phyloP scores from a whole-genome alignment of 2,888 invertebrate genomes.

The Parnassius apollo region DNA sequence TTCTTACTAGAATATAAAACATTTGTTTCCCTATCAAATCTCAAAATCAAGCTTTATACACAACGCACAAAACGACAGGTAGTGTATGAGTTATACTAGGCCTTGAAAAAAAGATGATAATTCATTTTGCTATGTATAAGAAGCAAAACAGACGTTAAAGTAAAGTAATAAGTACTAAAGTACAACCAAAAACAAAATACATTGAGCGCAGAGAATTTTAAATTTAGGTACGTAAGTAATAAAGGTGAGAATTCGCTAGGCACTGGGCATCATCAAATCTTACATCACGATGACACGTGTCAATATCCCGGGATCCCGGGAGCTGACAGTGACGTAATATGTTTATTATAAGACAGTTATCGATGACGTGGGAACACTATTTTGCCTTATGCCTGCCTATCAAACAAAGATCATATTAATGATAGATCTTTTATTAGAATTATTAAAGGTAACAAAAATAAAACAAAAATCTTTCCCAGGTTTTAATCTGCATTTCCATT shows the following conservation, averaged over 20 bases:
- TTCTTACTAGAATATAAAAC: slow-evolving; percentile 29
- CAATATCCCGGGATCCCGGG: slow-evolving; percentile 59
- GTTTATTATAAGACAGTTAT: slow-evolving; percentile 64
- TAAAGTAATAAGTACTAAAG: neutral
- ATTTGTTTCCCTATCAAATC: slow-evolving; percentile 39
- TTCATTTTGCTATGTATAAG: slow-evolving; percentile 21
- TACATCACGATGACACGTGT: slow-evolving; percentile 62
- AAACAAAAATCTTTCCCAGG: too few relatives aligned
- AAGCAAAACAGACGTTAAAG: slow-evolving; percentile 33
- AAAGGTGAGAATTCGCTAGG: slow-evolving; percentile 34
- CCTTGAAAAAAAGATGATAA: slow-evolving; percentile 37
- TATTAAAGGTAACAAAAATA: neutral
- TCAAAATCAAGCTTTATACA: slow-evolving; percentile 56
- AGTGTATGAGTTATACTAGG: slow-evolving; percentile 42
- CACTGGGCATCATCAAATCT: slow-evolving; percentile 42
- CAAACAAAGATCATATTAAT: slow-evolving; percentile 24
- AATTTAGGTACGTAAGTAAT: neutral
- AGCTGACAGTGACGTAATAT: slow-evolving; percentile 72
- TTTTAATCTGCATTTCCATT: too few relatives aligned
- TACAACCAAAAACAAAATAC: neutral
- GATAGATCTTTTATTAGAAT: neutral
- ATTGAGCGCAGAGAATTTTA: neutral
- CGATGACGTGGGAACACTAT: slow-evolving; percentile 58
- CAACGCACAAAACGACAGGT: slow-evolving; percentile 63
- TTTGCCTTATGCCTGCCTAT: slow-evolving; percentile 23